Conservation (phyloP, 1,140 invertebrate species). For the Trichoplusia ni region DNA sequence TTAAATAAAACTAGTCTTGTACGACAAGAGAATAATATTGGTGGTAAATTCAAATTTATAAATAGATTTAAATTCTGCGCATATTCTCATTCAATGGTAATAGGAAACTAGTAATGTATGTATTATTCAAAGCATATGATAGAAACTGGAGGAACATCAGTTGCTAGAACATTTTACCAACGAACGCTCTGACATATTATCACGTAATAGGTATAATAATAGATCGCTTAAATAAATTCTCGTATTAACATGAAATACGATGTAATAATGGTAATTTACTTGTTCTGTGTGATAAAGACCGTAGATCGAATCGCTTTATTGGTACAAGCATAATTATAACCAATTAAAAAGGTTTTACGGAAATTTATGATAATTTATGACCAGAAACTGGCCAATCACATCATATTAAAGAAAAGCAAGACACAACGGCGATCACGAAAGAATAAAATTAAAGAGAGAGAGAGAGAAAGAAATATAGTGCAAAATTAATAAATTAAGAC, state of each 20-base stretch:
- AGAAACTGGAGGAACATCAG: conserved; percentile 11
- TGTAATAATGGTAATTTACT: neutral
- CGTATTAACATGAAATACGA: neutral
- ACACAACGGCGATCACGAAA: too few species aligned
- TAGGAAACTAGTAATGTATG: conserved; percentile 18
- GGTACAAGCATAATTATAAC: too few species aligned
- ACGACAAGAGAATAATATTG: neutral
- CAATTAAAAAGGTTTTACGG: too few species aligned
- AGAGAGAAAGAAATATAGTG: too few species aligned
- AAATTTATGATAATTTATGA: too few species aligned
- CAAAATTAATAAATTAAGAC: too few species aligned
- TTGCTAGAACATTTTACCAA: conserved; percentile 2
- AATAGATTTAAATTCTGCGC: conserved; percentile 17
- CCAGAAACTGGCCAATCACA: too few species aligned
- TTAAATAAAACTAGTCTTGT: too few species aligned
- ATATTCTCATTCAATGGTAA: conserved; percentile 27
- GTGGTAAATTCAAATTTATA: neutral
- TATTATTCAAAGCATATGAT: conserved; percentile 20
- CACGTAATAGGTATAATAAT: conserved; percentile 10
- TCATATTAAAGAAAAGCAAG: too few species aligned
- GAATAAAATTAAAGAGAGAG: too few species aligned
- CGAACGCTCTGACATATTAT: conserved; percentile 1
- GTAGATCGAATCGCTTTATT: too few species aligned
- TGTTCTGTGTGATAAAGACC: neutral
- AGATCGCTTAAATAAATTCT: neutral